phyloP scores from a whole-genome alignment of 2,797 vertebrate species.

The Notolabrus celidotus region DNA sequence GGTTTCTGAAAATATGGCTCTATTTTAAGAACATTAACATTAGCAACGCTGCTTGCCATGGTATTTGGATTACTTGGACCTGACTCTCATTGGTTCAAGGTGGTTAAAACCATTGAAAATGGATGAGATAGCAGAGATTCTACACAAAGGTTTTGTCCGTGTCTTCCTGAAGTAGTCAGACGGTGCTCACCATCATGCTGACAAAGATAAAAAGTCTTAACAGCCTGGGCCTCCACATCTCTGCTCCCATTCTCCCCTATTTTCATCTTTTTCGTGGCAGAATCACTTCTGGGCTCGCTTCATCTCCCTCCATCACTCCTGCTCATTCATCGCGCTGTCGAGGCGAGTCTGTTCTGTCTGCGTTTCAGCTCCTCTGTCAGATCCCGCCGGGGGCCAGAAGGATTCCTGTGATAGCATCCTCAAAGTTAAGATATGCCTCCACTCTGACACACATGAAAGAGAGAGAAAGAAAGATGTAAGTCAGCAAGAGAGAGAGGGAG shows the following conservation, averaged over 20 bases:
- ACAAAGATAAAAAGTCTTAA: conserved; percentile 43
- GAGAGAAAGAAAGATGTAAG: conserved; percentile 16
- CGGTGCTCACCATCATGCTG: conserved; percentile 11
- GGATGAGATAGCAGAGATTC: not conserved
- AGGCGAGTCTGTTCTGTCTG: conserved; percentile 49
- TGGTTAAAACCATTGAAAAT: conserved; percentile 2
- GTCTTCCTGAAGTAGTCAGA: conserved; percentile 6
- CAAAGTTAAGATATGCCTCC: conserved; percentile 52
- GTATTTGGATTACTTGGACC: not conserved
- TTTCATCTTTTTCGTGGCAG: conserved; percentile 56
- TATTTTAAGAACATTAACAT: conserved; percentile 32
- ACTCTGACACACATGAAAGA: conserved; percentile 45
- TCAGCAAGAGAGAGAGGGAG: conserved; percentile 3
- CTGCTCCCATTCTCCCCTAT: conserved; percentile 39
- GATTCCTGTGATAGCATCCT: conserved; percentile 59
- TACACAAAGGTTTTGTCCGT: not conserved
- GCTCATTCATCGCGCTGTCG: conserved; percentile 47
- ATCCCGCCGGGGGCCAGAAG: conserved; percentile 53
- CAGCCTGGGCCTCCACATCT: conserved; percentile 18
- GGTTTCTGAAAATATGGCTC: conserved; percentile 5
- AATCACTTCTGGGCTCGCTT: conserved; percentile 52
- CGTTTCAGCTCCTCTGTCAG: conserved; percentile 52
- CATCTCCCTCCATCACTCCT: conserved; percentile 57
- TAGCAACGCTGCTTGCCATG: not conserved
- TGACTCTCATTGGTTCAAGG: conserved; percentile 13